Evolutionary conservation across 2,113 vertebrate genomes (phyloP), one percentile per base, ranked within the genome.

Genomic region (Micronycteris hirsuta): DNA sequence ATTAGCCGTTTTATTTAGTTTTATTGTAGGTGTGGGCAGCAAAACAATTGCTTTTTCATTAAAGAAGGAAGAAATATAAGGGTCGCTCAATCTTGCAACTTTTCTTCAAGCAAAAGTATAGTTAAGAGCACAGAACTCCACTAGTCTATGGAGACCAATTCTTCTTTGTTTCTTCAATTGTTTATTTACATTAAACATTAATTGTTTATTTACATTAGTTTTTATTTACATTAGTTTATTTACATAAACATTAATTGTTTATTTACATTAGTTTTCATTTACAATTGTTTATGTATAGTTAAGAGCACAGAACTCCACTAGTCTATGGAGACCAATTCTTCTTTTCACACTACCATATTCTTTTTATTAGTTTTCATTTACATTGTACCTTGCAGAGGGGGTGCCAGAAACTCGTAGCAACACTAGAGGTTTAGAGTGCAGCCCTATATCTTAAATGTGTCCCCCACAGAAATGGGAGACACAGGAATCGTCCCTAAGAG

Each of bases 1-100:
- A 61, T 56, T 49, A 77, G 82, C 33, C 24, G 20, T 58, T 97
- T 91, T 87, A 54, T 91, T 94, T 84, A 63, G 47, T 83, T 95
- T 67, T 20, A n/a, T 68, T 95, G 74, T 61, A 83, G 86, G 68
- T 95, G 3, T 93, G 38, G 73, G 76, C 41, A 94, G 24, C 12
- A 78, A 71, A 73, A 86, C 38, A 94, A 95, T 77, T 67, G 41
- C 31, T 92, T 93, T 45, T n/a, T 91, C 28, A 31, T 77, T 93
- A 86, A 85, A 85, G 58, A 88, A 61, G 41, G 36, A 89, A 93
- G 7, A 89, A 61, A 76, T 20, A 43, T 33, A 93, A 31, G 33
- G 47, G 38, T 65, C 56, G 24, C 52, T 91, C 56, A 54, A 54
- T 85, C 86, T 91, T 71, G 36, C 43, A 76, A 58, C 47, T 85